Conservation (phyloP, 2,113 vertebrate genomes). For the Oceanites oceanicus region DNA sequence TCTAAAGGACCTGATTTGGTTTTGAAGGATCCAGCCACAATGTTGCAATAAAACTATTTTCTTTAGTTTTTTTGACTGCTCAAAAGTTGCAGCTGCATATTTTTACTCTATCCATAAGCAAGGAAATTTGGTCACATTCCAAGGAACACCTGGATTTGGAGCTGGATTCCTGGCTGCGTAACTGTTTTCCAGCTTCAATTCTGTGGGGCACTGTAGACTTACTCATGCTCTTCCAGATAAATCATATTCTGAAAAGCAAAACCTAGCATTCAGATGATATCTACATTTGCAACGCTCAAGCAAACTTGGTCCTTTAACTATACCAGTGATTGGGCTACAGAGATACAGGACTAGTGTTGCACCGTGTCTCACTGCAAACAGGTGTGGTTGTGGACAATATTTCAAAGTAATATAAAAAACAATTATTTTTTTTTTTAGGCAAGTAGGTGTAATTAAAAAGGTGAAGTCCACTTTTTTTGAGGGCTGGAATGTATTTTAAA, state of each 20-base stretch:
- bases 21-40: background rate
- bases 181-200: background rate
- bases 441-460: background rate
- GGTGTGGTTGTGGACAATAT: background rate
- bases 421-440: background rate
- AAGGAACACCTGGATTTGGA: constrained; percentile 29
- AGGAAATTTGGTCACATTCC: background rate
- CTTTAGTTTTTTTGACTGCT: background rate
- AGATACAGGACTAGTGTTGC: background rate
- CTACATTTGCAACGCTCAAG: background rate
- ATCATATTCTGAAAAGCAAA: background rate
- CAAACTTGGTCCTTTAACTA: background rate
- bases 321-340: background rate
- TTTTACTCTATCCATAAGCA: background rate
- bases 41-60: background rate
- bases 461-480: background rate
- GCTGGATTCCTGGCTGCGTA: background rate
- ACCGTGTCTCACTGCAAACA: background rate
- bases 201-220: background rate
- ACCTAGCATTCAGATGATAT: background rate
- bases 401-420: background rate
- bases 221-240: background rate
- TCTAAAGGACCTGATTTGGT: background rate
- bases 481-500: background rate
- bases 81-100: background rate